Evolutionary conservation across 2,797 vertebrate species (phyloP).

Genomic region (Notamacropus eugenii): DNA sequence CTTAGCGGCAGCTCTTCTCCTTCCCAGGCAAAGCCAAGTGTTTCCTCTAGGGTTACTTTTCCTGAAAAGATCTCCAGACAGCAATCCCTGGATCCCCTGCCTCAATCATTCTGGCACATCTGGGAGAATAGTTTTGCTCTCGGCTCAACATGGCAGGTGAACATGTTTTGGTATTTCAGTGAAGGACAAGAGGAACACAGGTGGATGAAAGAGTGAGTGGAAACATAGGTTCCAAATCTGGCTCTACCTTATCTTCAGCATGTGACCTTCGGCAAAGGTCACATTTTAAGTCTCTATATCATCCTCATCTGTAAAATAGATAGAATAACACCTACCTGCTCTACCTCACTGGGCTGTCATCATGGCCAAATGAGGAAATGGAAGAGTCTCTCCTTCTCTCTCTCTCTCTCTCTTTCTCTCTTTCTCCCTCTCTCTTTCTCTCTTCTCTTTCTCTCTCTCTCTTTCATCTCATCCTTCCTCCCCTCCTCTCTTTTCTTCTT

Average conservation of each 20-base stretch:
- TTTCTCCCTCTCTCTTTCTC: accelerated
- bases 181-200: neutral
- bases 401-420: neutral
- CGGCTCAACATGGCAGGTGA: neutral
- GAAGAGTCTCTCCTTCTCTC: neutral
- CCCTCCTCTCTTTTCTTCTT: accelerated
- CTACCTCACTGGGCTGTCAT: neutral
- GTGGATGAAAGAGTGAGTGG: neutral
- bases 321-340: neutral
- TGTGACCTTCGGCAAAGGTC: neutral
- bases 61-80: constrained; percentile 58
- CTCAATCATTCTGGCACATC: neutral
- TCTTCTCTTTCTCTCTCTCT: too few species aligned
- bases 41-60: constrained; percentile 56
- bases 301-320: neutral
- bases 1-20: constrained; percentile 10
- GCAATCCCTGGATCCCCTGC: constrained; percentile 5
- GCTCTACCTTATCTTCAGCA: neutral
- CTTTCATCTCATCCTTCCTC: accelerated
- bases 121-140: neutral
- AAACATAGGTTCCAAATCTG: neutral
- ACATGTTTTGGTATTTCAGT: neutral
- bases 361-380: neutral
- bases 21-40: constrained; percentile 71
- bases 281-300: neutral